These are phyloP conservation scores for Chloroceryle aenea DNA, from an alignment of 2,113 vertebrate species.

Conservation along the genomic window DNA sequence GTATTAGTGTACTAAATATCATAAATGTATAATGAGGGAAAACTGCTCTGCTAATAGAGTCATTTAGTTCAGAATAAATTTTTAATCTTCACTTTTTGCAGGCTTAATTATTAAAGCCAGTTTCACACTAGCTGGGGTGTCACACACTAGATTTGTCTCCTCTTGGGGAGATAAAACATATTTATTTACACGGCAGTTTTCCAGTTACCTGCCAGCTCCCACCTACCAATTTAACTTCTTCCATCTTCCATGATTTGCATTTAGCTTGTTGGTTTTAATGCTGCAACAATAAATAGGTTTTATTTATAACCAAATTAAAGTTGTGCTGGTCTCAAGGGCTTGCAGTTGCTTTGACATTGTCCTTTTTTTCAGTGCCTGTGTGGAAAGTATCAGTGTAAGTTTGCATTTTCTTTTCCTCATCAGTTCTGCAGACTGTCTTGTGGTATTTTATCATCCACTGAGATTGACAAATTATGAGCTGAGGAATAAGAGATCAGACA, in stretches of 20 bases:
- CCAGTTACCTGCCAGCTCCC: background rate
- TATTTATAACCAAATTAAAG: background rate
- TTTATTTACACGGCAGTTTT: background rate
- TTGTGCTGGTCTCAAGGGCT: background rate
- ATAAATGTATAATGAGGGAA: background rate
- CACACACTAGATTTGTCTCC: background rate
- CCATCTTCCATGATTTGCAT: background rate
- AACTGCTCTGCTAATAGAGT: background rate
- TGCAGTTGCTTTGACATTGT: rapidly evolving
- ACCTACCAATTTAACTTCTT: background rate
- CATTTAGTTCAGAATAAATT: background rate
- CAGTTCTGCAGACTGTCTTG: background rate
- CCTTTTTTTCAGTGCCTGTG: background rate
- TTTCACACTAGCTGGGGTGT: background rate
- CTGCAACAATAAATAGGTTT: background rate
- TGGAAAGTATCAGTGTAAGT: background rate
- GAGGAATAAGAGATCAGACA: background rate
- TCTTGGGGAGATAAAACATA: background rate
- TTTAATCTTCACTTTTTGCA: slow-evolving; percentile 22
- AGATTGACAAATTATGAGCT: background rate
- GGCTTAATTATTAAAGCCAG: slow-evolving; percentile 6
- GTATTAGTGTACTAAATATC: background rate
- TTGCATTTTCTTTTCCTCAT: background rate
- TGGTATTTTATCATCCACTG: background rate
- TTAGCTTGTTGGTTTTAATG: background rate